Percentiles rank a stretch among this genome's conserved stretches.
Evolutionary conservation across 2,888 invertebrate genomes (phyloP).

Genomic region (Theodoxus fluviatilis): DNA sequence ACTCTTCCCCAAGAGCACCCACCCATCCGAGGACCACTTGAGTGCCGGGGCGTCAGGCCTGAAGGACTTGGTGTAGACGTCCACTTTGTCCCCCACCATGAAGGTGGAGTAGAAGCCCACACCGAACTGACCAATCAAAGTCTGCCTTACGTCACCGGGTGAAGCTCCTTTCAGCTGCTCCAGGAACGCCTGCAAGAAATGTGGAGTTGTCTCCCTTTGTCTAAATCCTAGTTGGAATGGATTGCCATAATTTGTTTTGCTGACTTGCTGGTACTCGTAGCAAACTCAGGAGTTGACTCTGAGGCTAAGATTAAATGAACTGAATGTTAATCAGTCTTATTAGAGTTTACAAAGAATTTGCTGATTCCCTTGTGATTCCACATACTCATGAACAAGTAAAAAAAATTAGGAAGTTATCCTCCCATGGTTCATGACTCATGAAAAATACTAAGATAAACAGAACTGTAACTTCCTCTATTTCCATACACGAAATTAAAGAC

Average conservation of each 20-base stretch:
- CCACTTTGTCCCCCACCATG: conserved; percentile 95
- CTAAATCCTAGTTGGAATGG: too few relatives aligned
- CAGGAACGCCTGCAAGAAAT: conserved; percentile 76
- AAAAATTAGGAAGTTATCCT: too few relatives aligned
- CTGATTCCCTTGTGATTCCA: not conserved
- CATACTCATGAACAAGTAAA: not conserved
- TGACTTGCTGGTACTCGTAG: too few relatives aligned
- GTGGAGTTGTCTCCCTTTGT: too few relatives aligned
- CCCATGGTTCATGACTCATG: too few relatives aligned
- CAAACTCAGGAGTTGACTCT: not conserved
- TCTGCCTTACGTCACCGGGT: conserved; percentile 44
- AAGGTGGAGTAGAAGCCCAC: conserved; percentile 98
- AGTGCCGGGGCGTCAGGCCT: conserved; percentile 74
- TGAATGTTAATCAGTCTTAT: not conserved
- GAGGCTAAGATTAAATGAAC: not conserved
- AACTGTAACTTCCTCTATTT: too few relatives aligned
- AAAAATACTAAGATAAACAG: too few relatives aligned
- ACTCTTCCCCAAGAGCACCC: too few relatives aligned
- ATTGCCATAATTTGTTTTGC: too few relatives aligned
- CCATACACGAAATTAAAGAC: too few relatives aligned
- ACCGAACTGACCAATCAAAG: conserved; percentile 83
- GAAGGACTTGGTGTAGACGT: conserved; percentile 83
- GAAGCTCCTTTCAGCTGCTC: conserved; percentile 77
- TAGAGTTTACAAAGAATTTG: not conserved
- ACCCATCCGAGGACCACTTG: conserved; percentile 93